Evolutionary conservation across 2,113 vertebrate genomes (phyloP), one percentile per base, ranked within the genome.

Genomic region (Catagonus wagneri): DNA sequence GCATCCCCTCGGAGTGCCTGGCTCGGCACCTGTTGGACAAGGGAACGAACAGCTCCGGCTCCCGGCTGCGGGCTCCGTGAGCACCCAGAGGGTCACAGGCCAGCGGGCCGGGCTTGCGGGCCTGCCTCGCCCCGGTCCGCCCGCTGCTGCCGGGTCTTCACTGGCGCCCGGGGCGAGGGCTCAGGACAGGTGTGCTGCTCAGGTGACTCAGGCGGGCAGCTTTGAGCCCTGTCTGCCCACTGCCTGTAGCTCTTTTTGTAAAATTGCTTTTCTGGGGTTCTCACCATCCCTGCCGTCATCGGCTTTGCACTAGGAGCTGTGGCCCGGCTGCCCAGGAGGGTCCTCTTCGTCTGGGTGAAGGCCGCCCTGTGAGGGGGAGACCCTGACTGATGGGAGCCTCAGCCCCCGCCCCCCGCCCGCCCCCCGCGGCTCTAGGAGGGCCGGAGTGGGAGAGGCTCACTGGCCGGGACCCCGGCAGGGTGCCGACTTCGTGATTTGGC

Each of bases 401-500:
- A 9, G 27, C 56, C 10, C 17, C 14, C 15, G 23, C 39, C 68
- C 9, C 3, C 16, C 34, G 1, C 22, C 39, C 11, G 23, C 22
- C 39, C 11, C 16, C 6, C 6, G 19, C 16, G 15, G 15, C 39
- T 71, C 29, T 85, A 56, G 32, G 16, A 44, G 58, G 78, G 34
- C 25, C 39, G 80, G n/a, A 11, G 22, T 71, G 36, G 78, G 4
- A 88, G 27, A 58, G 72, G 29, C 20, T n/a, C 32, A n/a, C 54
- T 11, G 29, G 83, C 44, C 25, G 1, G 11, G 27, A 44, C 25
- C 2, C 0, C 3, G 1, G 32, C 6, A 6, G 44, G 19, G 39
- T 36, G 63, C 78, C 17, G 44, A 44, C 44, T 44, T 44, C 44
- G 4, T 44, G 17, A 54, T 44, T 68, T 44, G 50, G 60, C 12